Base-by-base conservation (phyloP, 1,140 invertebrate species). In the Triops longicaudatus region DNA sequence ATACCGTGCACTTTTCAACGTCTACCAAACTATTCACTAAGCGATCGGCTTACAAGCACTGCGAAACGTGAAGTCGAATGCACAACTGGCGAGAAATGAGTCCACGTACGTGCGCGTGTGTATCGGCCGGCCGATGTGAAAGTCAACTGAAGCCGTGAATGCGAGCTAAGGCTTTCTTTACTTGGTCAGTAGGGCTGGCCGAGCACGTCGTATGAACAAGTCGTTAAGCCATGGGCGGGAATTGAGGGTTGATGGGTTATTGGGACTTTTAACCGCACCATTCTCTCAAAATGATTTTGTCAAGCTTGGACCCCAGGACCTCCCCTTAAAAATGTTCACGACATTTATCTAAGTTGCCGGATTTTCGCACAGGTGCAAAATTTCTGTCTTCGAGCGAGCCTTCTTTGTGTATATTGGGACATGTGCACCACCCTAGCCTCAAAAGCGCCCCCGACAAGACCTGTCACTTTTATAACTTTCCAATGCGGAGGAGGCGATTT, bases 331-430 rank as follows among this genome's bases (percentile, higher is more conserved):
- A 22, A 63, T 17, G 50, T 6, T 6, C 50, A 63, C 50, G 50
- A 63, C 50, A 17, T 22, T 37, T 63, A 63, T 63, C 50, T 63
- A 17, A 63, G 50, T 22, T 5, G 17, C 50, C 10, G 50, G 50
- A 63, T 63, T 63, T 63, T 17, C 50, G 50, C 50, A 63, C 50
- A 63, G 50, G 50, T 63, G 50, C 50, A 63, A 63, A 63, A 63
- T 63, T 37, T 37, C 31, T 37, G 31, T 37, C 31, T 37, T 37
- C 31, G 31, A 37, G 31, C n/a, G n/a, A n/a, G n/a, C n/a, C 2
- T 37, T 37, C 50, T 14, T 63, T 63, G 10, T 22, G 17, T 2
- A 6, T 63, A 12, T 63, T n/a, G 50, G 22, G 14, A n/a, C 44
- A 5, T 63, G 6, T 6, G 7, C 2, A 63, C 50, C 50, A 14